phyloP scores from a whole-genome alignment of 2,113 vertebrate genomes.

The Theropithecus gelada region DNA sequence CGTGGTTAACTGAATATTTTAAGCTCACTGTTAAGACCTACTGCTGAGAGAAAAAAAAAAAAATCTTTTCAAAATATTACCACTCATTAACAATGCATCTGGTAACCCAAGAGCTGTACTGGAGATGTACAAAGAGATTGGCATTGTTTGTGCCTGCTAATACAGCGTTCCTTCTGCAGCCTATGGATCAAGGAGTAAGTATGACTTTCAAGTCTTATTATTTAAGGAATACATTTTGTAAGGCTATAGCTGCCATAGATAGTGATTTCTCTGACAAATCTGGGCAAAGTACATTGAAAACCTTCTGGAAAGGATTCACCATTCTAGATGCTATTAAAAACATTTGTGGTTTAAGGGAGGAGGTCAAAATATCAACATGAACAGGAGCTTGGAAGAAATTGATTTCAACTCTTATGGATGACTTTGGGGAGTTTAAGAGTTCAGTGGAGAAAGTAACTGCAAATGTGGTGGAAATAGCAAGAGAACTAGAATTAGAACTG shows the following conservation, averaged over 20 bases:
- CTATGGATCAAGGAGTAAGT: not conserved
- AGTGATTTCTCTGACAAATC: not conserved
- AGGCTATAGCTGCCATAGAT: not conserved
- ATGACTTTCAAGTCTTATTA: not conserved
- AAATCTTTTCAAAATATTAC: not conserved
- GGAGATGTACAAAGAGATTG: not conserved
- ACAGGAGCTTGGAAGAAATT: not conserved
- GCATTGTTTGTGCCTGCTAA: not conserved
- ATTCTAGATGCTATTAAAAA: not conserved
- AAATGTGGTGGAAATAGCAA: not conserved
- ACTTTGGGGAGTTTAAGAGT: not conserved
- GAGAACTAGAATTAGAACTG: not conserved
- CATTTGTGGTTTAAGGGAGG: not conserved
- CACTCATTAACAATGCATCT: not conserved
- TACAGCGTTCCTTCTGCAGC: not conserved
- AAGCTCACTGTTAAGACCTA: not conserved
- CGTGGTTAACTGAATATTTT: not conserved
- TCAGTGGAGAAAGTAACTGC: not conserved
- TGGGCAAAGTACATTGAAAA: not conserved
- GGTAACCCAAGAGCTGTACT: not conserved
- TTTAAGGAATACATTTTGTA: not conserved
- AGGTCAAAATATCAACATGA: not conserved
- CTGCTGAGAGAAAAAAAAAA: not conserved
- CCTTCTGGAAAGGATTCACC: not conserved
- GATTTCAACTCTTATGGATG: not conserved